Evolutionary conservation across 2,113 vertebrate genomes (phyloP), one percentile per base, ranked within the genome.

Genomic region (Chaenogobius annularis): DNA sequence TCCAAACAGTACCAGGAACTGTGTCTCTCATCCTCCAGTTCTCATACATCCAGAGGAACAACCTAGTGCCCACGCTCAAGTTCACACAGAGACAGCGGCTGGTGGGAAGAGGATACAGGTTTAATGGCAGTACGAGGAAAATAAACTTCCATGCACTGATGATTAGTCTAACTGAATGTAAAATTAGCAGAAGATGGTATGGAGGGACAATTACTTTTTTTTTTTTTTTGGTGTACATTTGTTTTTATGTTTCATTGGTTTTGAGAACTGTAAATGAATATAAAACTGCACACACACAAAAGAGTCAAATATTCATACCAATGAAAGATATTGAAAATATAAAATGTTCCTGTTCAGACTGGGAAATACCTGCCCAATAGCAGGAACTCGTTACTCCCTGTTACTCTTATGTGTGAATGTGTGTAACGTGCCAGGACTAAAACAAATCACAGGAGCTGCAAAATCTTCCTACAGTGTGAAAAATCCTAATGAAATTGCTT

Each of bases 1-100:
- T 31, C 47, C 14, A 79, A 76, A 67, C 55, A 73, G 47, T 55
- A 11, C n/a, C n/a, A 55, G 52, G 14, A 48, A 48, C 47, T 17
- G 17, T 19, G 47, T 50, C 50, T 8, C 19, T 54, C 20, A n/a
- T 54, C 50, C 47, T 50, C 14, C 17, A 52, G 7, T 52, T 52
- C 19, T 7, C 50, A 54, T 54, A 19, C 8, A 19, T 15, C 19
- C 19, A 48, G 13, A 15, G 47, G 13, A 48, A 43, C 40, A 1
- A 13, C 48, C n/a, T 20, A 10, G 50, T 54, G 6, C 37, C 37
- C 37, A 9, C 15, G 17, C 15, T 50, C 6, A 5, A 7, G 47
- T 19, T 17, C 15, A 31, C 26, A 31, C 26, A 31, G 17, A 19
- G 47, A 50, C 47, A 50, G 15, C 6, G 47, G 44, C 44, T 9